Conservation (phyloP, 2,797 vertebrate genomes). For the Ciconia nigra region DNA sequence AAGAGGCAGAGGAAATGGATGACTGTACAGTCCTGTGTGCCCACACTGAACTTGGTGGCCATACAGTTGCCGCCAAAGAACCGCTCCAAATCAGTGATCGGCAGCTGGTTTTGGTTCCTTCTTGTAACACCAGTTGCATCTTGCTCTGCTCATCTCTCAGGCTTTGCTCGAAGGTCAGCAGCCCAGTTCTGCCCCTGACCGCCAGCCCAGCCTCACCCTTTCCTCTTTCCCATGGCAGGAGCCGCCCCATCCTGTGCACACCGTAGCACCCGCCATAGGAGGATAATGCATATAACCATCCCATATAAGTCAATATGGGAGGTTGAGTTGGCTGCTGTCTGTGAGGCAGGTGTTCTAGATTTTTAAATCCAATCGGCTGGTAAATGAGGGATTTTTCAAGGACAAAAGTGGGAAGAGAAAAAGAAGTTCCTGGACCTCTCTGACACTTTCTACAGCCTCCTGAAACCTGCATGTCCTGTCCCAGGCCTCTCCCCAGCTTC, state of each 20-base stretch:
- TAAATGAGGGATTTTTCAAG: neutral
- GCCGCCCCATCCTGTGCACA: rapidly evolving
- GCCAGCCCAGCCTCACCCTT: neutral
- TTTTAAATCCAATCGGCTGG: neutral
- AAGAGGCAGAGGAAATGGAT: neutral
- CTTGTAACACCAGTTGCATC: neutral
- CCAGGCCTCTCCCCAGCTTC: neutral
- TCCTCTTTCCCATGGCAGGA: neutral
- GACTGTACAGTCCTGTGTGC: neutral
- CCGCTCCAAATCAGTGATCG: neutral
- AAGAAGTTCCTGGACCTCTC: neutral
- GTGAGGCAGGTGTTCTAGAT: neutral
- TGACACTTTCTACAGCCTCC: neutral
- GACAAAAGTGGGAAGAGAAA: neutral
- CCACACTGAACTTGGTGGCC: neutral
- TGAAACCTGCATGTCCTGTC: neutral
- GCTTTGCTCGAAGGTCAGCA: neutral
- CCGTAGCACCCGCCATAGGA: neutral
- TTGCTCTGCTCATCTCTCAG: neutral
- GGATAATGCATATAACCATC: rapidly evolving
- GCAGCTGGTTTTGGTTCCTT: neutral
- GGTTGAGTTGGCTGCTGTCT: neutral
- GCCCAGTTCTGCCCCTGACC: neutral
- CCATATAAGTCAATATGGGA: neutral
- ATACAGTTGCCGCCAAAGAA: neutral